Base-by-base conservation (phyloP, 2,113 vertebrate species). In the Microcebus griseorufus region DNA sequence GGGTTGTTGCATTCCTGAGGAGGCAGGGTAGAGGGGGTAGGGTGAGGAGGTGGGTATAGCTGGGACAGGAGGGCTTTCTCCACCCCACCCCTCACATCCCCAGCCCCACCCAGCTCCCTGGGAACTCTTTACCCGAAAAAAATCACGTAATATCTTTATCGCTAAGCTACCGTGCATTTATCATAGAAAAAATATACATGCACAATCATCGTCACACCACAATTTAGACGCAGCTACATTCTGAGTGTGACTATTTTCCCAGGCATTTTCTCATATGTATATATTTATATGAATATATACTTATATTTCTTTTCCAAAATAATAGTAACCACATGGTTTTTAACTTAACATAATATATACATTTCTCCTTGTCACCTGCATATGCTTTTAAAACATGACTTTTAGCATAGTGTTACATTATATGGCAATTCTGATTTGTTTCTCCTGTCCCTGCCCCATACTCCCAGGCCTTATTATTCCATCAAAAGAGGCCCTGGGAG, bases 1-100 rank as follows among this genome's bases (percentile, higher is more conserved):
- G 99, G 99, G 93, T 99, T 99, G 1, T 98, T 98, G 86, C 99
- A 99, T 86, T 99, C 99, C 99, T 99, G 94, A 95, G 84, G 90
- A 84, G 86, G 58, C 25, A 92, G 73, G 1, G 25, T 93, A 82
- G 64, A 1, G 25, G 23, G 3, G 25, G 2, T 16, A 53, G 76
- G 88, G 60, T 64, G 60, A 64, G 60, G 25, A 45, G 60, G 64
- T 60, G 37, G 29, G 34, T 42, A 42, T 42, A 14, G 29, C 18
- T 9, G 69, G 23, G 51, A 5, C 58, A 11, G 2, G 34, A 48
- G 18, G 23, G 39, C 45, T 73, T 73, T 53, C 23, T 13, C 5
- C 2, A 0, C n/a, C 79, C 60, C 39, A 6, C 13, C 79, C 39
- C 23, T 2, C 2, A 8, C 1, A 62, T 4, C 48, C 62, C 65